Conservation (phyloP, 2,888 invertebrate species). For the Cosmorhoe ocellata region DNA sequence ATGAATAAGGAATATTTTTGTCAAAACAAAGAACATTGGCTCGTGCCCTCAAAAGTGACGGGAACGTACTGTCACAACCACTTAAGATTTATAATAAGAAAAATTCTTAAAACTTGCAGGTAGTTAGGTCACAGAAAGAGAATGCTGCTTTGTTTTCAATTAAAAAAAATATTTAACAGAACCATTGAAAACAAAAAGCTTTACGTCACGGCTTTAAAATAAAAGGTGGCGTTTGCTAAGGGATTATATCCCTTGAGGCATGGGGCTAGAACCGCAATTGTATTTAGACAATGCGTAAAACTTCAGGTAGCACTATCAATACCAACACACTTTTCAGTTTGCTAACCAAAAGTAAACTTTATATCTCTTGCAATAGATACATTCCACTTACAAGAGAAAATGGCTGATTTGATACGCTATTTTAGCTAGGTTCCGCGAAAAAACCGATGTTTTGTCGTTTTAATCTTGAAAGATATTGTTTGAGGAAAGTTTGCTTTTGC, state of each 20-base stretch:
- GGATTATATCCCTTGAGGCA: conserved; percentile 65
- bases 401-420: conserved; percentile 26
- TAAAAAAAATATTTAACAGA: conserved; percentile 43
- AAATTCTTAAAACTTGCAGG: conserved; percentile 41
- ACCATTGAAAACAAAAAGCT: conserved; percentile 53
- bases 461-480: conserved; percentile 43
- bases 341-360: conserved; percentile 34
- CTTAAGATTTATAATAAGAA: conserved; percentile 45
- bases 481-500: conserved; percentile 47
- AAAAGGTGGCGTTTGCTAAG: conserved; percentile 67
- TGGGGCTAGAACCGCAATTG: conserved; percentile 62
- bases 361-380: conserved; percentile 15
- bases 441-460: conserved; percentile 41
- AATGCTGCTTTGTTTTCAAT: conserved; percentile 44
- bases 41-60: conserved; percentile 42
- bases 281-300: conserved; percentile 60
- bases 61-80: conserved; percentile 39
- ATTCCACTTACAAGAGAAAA: conserved; percentile 9
- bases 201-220: conserved; percentile 73
- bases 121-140: conserved; percentile 40
- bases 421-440: conserved; percentile 50
- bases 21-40: conserved; percentile 32
- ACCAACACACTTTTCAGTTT: conserved; percentile 40
- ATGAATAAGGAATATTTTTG: conserved; percentile 9
- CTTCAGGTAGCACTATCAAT: conserved; percentile 70